These are phyloP conservation scores for Theonella swinhoei DNA, from an alignment of 37 sponge, comb jelly and placozoan species.

Conservation along the genomic window DNA sequence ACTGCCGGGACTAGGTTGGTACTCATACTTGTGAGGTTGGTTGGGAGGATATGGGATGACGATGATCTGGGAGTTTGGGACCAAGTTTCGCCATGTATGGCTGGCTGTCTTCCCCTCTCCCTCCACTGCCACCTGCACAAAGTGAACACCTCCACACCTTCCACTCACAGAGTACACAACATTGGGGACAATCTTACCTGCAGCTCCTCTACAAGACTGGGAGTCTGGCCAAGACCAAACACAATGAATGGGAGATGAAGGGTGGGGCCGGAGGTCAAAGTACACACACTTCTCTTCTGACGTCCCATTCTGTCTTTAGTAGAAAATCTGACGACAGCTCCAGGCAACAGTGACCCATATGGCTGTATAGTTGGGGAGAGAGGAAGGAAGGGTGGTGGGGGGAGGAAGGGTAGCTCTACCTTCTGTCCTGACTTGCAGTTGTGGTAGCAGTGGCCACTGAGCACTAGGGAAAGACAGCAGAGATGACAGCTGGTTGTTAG, in stretches of 20 bases:
- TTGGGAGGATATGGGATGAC: constrained; percentile 42
- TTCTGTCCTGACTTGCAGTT: constrained; percentile 4
- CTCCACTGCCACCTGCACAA: neutral
- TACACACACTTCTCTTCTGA: neutral
- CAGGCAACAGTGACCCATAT: constrained; percentile 53
- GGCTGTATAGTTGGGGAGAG: constrained; percentile 40
- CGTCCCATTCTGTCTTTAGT: constrained; percentile 56
- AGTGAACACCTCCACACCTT: too few relatives aligned
- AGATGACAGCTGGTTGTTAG: neutral
- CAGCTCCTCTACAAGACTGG: constrained; percentile 66
- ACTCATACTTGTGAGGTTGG: constrained; percentile 31
- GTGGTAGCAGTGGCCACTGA: constrained; percentile 37
- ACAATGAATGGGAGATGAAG: constrained; percentile 69
- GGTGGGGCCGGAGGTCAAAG: neutral
- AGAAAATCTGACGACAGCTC: constrained; percentile 36
- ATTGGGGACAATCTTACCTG: too few relatives aligned
- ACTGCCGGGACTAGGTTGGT: neutral
- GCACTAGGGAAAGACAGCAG: constrained; percentile 2
- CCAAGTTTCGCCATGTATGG: constrained; percentile 29
- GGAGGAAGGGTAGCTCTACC: constrained; percentile 12
- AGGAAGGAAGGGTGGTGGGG: constrained; percentile 13
- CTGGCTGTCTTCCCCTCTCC: neutral
- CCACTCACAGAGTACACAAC: too few relatives aligned
- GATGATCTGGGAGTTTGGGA: constrained; percentile 74
- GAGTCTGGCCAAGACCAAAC: constrained; percentile 70